A percentile compares a stretch with the other conserved stretches of the same genome.
phyloP scores from a whole-genome alignment of 2,113 vertebrate species.

The Clarias magur region DNA sequence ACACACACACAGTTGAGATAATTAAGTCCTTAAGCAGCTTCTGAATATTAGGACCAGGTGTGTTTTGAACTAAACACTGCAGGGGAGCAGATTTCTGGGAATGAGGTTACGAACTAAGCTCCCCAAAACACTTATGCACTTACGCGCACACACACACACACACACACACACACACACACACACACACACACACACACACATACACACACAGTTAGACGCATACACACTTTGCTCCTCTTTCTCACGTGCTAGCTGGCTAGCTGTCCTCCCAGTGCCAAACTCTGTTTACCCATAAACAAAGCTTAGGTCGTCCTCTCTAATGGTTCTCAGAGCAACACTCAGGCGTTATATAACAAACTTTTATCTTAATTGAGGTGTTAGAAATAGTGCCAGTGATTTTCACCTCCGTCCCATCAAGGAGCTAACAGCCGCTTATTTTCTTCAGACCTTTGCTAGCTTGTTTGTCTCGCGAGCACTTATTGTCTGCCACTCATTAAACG shows the following conservation, averaged over 20 bases:
- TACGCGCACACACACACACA: background rate
- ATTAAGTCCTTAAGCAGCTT: background rate
- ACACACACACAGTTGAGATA: too few relatives aligned
- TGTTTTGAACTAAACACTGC: constrained; percentile 26
- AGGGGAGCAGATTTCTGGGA: constrained; percentile 17
- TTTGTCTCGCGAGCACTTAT: constrained; percentile 40
- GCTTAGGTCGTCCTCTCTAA: background rate
- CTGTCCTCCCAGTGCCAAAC: constrained; percentile 2
- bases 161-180: background rate
- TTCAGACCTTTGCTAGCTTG: constrained; percentile 9
- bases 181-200: background rate
- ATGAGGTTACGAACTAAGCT: constrained; percentile 7
- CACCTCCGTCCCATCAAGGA: background rate
- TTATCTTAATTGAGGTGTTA: constrained; percentile 23
- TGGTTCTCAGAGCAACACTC: background rate
- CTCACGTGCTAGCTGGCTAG: constrained; percentile 3
- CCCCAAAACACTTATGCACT: too few relatives aligned
- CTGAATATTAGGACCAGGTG: constrained; percentile 28
- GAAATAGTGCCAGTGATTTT: constrained; percentile 11
- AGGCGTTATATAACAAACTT: constrained; percentile 18
- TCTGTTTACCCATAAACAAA: constrained; percentile 31
- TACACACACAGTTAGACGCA: constrained; percentile 1
- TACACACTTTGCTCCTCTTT: background rate
- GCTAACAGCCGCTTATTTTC: constrained; percentile 23
- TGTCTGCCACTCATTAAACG: constrained; percentile 67